Evolutionary conservation across 2,888 invertebrate genomes (phyloP), one percentile per base, ranked within the genome.

Genomic region (Petrolisthes cinctipes): DNA sequence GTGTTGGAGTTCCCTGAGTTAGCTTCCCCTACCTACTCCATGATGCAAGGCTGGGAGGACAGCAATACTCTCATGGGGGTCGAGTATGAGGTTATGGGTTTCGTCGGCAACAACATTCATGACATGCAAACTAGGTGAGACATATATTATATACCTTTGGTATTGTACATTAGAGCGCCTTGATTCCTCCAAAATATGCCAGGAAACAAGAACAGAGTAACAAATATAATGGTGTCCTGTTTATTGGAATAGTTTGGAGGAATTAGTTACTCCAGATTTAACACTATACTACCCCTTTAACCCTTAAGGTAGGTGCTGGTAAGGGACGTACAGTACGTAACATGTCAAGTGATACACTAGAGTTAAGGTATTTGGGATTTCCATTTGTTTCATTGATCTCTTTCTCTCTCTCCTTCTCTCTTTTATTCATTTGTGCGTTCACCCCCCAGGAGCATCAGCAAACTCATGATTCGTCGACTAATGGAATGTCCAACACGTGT

Each of bases 1-100:
- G 95, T 95, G 57, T 95, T 98, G 93, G 94, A 94, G 90, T 95
- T 98, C 92, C 96, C 97, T 91, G 84, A 87, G 57, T 95, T 95
- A 79, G 96, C 95, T 91, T 96, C 98, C 0, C 98, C 98, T 4
- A 96, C 97, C 17, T 98, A 98, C 78, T 97, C 98, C 71, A 97
- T 98, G 91, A 98, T 98, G 94, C 97, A 97, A 51, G 96, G 96
- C 0, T 89, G 85, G 0, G 96, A 97, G 88, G 97, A 97, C 92
- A 95, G 95, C 83, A 97, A 97, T 3, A 54, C 87, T 0, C 87
- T 89, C 37, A 89, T 89, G 71, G 83, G 86, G 54, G 97, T 98
- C 4, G 97, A 97, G 92, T 98, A 98, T 93, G 97, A 96, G 92
- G 95, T 98, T 61, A 98, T 97, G 94, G 94, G 97, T 37, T 97